Percentiles rank a stretch among this genome's conserved stretches.
These are phyloP conservation scores for Oegoconia quadripuncta DNA, from an alignment of 2,888 invertebrate species.

Conservation along the genomic window DNA sequence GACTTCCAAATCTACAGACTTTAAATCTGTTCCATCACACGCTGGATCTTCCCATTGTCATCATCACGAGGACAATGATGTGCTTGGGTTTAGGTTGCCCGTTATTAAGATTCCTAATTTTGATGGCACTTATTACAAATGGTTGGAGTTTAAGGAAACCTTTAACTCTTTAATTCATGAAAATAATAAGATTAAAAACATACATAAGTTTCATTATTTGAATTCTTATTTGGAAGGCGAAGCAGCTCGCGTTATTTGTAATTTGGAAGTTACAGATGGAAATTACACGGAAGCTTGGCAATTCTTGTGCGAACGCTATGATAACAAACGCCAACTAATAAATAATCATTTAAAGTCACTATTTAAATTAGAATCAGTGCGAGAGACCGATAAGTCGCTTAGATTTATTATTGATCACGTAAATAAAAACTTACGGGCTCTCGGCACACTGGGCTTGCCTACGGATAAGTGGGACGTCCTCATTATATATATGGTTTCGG, in stretches of 20 bases:
- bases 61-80: neutral
- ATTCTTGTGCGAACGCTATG: constrained; percentile 22
- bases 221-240: constrained; percentile 24
- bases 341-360: constrained; percentile 25
- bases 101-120: constrained; percentile 21
- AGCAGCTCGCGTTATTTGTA: constrained; percentile 20
- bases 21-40: too few relatives aligned
- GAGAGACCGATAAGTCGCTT: constrained; percentile 23
- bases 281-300: constrained; percentile 26
- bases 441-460: constrained; percentile 15
- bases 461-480: constrained; percentile 19
- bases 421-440: constrained; percentile 22
- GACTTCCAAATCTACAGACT: neutral
- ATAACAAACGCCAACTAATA: constrained; percentile 23
- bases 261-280: constrained; percentile 18
- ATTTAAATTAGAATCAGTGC: constrained; percentile 17
- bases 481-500: neutral
- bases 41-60: neutral
- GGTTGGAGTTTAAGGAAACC: constrained; percentile 24
- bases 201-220: constrained; percentile 26
- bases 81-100: constrained; percentile 17
- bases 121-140: constrained; percentile 22
- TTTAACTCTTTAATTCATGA: constrained; percentile 19
- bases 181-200: constrained; percentile 15
- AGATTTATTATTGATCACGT: constrained; percentile 25